phyloP scores from a whole-genome alignment of 2,888 invertebrate genomes.

The Alentia gelatinosa region DNA sequence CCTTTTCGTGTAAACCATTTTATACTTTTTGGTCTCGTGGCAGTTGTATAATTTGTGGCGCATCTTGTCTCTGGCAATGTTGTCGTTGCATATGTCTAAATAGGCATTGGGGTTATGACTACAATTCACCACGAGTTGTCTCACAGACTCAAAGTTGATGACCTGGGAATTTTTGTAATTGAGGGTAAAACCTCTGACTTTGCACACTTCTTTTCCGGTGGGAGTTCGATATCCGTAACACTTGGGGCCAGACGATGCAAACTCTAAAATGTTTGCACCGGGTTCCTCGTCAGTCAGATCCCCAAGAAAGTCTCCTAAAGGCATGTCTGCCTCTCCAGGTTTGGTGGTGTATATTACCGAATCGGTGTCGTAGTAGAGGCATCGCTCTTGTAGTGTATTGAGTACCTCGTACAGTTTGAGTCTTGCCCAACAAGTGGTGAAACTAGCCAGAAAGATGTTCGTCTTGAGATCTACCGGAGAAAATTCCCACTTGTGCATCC shows the following conservation, averaged over 20 bases:
- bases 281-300: slow-evolving; percentile 77
- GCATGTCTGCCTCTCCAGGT: slow-evolving; percentile 58
- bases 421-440: neutral
- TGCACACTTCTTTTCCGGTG: slow-evolving; percentile 64
- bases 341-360: neutral
- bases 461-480: neutral
- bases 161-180: slow-evolving; percentile 62
- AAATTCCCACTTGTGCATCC: neutral
- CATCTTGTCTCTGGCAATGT: slow-evolving; percentile 82
- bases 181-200: slow-evolving; percentile 68
- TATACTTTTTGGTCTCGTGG: slow-evolving; percentile 76
- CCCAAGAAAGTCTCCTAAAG: slow-evolving; percentile 73
- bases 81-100: slow-evolving; percentile 45
- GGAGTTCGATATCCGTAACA: slow-evolving; percentile 73
- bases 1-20: slow-evolving; percentile 13
- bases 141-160: slow-evolving; percentile 65
- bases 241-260: slow-evolving; percentile 77
- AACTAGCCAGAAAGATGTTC: slow-evolving; percentile 14
- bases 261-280: slow-evolving; percentile 63
- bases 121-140: slow-evolving; percentile 17
- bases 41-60: slow-evolving; percentile 88
- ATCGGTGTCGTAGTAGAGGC: neutral
- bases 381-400: neutral
- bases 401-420: neutral
- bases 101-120: neutral